phyloP scores from a whole-genome alignment of 2,888 invertebrate genomes.

The Epinotia brunnichana region DNA sequence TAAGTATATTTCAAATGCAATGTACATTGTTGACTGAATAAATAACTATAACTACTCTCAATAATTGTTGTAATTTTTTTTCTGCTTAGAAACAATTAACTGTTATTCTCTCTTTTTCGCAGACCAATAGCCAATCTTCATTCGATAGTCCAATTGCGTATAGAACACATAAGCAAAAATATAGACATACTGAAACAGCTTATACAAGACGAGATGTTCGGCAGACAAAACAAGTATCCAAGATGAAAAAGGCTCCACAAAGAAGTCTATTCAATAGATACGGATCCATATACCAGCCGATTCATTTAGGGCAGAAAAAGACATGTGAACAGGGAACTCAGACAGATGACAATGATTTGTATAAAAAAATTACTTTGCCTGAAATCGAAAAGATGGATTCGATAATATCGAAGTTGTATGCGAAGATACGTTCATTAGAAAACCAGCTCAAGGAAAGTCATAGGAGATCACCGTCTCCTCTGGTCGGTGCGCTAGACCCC shows the following conservation, averaged over 20 bases:
- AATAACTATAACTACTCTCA: no score
- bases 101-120: background rate
- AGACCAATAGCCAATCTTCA: slow-evolving; percentile 2
- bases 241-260: background rate
- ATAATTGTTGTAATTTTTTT: no score
- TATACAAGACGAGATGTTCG: background rate
- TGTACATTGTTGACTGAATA: no score
- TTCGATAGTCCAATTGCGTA: background rate
- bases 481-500: background rate
- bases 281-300: background rate
- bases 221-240: background rate
- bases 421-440: background rate
- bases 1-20: no score
- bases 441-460: background rate
- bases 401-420: background rate
- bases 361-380: background rate
- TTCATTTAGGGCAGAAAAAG: background rate
- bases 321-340: slow-evolving; percentile 7
- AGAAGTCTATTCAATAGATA: background rate
- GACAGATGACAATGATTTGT: background rate
- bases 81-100: no score
- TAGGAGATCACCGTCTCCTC: background rate
- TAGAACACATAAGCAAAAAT: background rate
- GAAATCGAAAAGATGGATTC: background rate
- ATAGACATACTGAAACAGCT: background rate